These are phyloP conservation scores for Pachyrhynchus sulphureomaculatus DNA, from an alignment of 1,140 invertebrate species.

Conservation along the genomic window DNA sequence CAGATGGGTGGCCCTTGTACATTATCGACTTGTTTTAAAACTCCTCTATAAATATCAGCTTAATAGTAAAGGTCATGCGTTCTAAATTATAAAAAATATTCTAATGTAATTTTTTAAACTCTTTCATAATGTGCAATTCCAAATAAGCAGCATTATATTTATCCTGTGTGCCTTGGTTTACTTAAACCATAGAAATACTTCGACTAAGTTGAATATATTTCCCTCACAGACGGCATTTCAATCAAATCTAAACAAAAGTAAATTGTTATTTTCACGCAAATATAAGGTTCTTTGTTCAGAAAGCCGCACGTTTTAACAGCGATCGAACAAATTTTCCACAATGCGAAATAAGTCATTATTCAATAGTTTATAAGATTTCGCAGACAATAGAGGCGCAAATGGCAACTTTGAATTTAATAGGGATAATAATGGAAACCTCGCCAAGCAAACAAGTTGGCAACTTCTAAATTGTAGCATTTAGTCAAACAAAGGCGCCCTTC, in stretches of 20 bases:
- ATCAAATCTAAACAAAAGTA: constrained; percentile 17
- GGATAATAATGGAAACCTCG: constrained; percentile 50
- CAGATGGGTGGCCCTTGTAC: too few species aligned
- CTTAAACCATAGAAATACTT: too few species aligned
- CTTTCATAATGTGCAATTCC: too few species aligned
- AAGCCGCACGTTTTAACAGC: constrained; percentile 13
- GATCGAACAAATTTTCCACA: constrained; percentile 34
- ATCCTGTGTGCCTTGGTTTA: too few species aligned
- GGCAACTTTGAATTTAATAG: constrained; percentile 48
- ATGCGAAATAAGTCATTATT: constrained; percentile 41
- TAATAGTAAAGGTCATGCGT: too few species aligned
- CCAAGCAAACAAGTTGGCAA: constrained; percentile 50
- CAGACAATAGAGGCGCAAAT: constrained; percentile 45
- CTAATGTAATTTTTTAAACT: too few species aligned
- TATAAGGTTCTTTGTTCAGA: constrained; percentile 26
- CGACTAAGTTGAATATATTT: too few species aligned
- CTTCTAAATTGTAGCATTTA: constrained; percentile 53
- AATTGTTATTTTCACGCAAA: constrained; percentile 9
- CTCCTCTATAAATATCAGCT: too few species aligned
- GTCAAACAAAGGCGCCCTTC: constrained; percentile 50
- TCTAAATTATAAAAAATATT: too few species aligned
- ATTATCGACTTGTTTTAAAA: too few species aligned
- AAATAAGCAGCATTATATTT: too few species aligned
- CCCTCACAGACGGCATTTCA: neutral
- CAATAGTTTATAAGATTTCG: constrained; percentile 48